Conservation (phyloP, 2,797 vertebrate species). For the Amazona ochrocephala region DNA sequence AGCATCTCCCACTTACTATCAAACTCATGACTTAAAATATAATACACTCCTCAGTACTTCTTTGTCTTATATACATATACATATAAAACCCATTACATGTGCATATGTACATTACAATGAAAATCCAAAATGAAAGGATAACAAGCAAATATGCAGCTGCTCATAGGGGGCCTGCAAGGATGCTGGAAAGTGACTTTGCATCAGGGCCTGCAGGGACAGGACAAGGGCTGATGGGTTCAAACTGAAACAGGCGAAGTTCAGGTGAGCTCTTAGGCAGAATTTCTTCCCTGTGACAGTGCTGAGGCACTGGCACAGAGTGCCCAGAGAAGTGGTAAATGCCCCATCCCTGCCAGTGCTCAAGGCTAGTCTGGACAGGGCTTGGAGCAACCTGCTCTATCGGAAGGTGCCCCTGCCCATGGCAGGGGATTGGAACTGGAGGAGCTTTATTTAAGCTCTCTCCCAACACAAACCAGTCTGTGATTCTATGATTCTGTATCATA, state of each 20-base stretch:
- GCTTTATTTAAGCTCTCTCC: neutral
- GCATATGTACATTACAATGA: accelerated
- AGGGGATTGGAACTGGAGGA: neutral
- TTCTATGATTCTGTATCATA: neutral
- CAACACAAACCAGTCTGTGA: neutral
- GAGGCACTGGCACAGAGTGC: neutral
- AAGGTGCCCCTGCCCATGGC: neutral
- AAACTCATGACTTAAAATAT: neutral
- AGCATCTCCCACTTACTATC: neutral
- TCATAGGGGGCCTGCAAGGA: neutral
- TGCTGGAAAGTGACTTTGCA: neutral
- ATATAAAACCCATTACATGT: neutral
- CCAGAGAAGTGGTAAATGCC: no score
- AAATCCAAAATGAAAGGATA: neutral
- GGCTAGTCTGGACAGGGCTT: neutral
- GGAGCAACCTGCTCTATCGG: neutral
- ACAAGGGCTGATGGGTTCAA: neutral
- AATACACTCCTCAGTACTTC: neutral
- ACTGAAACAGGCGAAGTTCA: neutral
- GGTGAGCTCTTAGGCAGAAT: neutral
- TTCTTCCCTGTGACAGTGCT: neutral
- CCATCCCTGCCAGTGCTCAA: no score
- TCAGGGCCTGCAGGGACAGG: neutral
- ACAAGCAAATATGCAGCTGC: neutral
- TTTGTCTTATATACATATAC: neutral